A percentile compares a stretch with the other conserved stretches of the same genome.
Evolutionary conservation across 1,140 invertebrate species (phyloP).

Genomic region (Pararge aegeria): DNA sequence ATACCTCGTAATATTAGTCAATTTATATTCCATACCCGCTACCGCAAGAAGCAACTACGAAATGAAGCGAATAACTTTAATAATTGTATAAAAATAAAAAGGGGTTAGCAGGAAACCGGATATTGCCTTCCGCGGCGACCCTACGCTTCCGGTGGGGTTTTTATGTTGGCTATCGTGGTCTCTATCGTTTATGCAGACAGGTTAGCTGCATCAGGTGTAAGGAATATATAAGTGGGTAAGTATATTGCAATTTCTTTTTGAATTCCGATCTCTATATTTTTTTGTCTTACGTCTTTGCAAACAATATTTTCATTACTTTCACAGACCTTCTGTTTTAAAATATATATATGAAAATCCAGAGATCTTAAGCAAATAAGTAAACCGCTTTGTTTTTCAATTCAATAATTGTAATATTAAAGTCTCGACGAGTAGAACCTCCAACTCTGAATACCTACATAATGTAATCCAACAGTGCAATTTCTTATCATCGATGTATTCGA

Average conservation of each 20-base stretch:
- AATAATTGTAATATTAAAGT: too few relatives aligned
- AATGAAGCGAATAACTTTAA: conserved; percentile 72
- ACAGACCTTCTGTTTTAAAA: too few relatives aligned
- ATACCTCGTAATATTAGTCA: conserved; percentile 27
- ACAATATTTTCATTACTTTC: too few relatives aligned
- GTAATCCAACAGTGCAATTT: too few relatives aligned
- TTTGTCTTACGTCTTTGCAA: too few relatives aligned
- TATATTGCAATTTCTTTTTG: background rate
- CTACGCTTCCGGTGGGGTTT: conserved; percentile 48
- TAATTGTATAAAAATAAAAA: conserved; percentile 71
- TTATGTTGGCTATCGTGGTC: conserved; percentile 39
- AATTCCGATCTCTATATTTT: too few relatives aligned
- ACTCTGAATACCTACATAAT: too few relatives aligned
- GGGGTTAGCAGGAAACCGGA: conserved; percentile 68
- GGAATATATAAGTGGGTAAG: background rate
- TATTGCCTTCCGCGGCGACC: conserved; percentile 71
- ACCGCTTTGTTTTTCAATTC: too few relatives aligned
- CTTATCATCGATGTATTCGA: too few relatives aligned
- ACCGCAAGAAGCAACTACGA: conserved; percentile 40
- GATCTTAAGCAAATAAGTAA: too few relatives aligned
- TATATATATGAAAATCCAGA: too few relatives aligned
- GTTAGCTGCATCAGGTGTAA: conserved; percentile 22
- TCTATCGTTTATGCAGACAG: conserved; percentile 19
- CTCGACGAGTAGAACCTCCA: too few relatives aligned
- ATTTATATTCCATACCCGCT: conserved; percentile 53